These are phyloP conservation scores for Gymnocephalus cernua DNA, from an alignment of 2,113 vertebrate species.

Conservation along the genomic window DNA sequence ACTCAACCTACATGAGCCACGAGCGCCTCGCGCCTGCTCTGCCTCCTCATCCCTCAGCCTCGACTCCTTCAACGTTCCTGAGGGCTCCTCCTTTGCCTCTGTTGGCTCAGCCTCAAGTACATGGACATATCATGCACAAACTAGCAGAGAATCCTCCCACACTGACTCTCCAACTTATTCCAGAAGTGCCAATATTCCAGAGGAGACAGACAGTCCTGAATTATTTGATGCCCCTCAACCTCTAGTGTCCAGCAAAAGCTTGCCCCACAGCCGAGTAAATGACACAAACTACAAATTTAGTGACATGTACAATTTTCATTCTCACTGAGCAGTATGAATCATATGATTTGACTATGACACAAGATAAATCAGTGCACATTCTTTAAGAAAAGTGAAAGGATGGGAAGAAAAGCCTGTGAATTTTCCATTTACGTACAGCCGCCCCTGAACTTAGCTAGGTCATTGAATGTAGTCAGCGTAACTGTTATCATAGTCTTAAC, in stretches of 20 bases:
- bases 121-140: conserved; percentile 36
- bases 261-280: conserved; percentile 58
- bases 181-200: conserved; percentile 78
- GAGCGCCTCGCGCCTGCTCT: conserved; percentile 29
- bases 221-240: conserved; percentile 53
- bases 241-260: conserved; percentile 70
- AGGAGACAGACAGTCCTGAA: conserved; percentile 82
- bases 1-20: conserved; percentile 85
- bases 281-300: conserved; percentile 71
- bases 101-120: conserved; percentile 39
- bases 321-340: conserved; percentile 50
- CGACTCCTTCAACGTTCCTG: conserved; percentile 52
- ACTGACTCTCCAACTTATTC: background rate
- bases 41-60: conserved; percentile 51
- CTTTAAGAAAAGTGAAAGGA: background rate
- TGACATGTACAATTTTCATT: conserved; percentile 73
- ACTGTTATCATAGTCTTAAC: background rate
- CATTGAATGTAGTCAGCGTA: background rate
- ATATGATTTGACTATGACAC: background rate
- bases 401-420: background rate
- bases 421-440: background rate
- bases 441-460: background rate
- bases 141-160: background rate
- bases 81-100: conserved; percentile 51
- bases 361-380: background rate